Base-by-base conservation (phyloP, 2,888 invertebrate genomes). In the Koerneria pararmatus region DNA sequence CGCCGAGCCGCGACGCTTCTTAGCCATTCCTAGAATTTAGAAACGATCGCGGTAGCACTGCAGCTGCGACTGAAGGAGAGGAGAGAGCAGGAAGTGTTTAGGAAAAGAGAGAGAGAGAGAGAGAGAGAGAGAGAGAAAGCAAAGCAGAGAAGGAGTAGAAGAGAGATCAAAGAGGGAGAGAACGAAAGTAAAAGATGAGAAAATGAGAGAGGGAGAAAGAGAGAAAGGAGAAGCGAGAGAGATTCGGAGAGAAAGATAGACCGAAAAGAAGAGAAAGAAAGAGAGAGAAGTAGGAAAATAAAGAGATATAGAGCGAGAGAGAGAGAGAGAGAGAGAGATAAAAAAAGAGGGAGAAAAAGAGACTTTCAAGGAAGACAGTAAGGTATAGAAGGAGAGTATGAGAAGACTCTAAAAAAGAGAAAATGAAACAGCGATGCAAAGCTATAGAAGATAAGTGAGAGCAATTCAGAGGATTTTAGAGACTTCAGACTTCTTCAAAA, bases 241-340 rank as follows among this genome's bases (percentile, higher is more conserved):
- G 66, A 63, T 35, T 59, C 31, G 59, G 49, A 34, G 48, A 24
- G 34, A 60, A 35, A 61, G n/a, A 66, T 2, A 54, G 3, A 57
- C 48, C 32, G 41, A 29, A 34, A 62, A 54, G 51, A 54, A 41
- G 65, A 35, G 57, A 62, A 62, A 65, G 66, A 68, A 64, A 61
- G 57, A 65, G 37, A 48, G 64, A 56, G 61, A 22, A 29, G 4
- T n/a, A n/a, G n/a, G 11, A n/a, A n/a, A 15, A 46, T 19, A n/a
- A 46, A 46, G 53, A 8, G 53, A 53, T 15, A 22, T 24, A 22
- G 53, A 19, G 53, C 24, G 24, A n/a, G 53, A 19, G 22, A 27
- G 58, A 32, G 41, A 24, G 8, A 46, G 34, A 65, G 37, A 27
- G 34, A 54, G 34, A 54, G 60, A 54, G 57, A 60, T 34, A 66